These are phyloP conservation scores for Squalus acanthias DNA, from an alignment of 2,797 vertebrate genomes.

Conservation along the genomic window DNA sequence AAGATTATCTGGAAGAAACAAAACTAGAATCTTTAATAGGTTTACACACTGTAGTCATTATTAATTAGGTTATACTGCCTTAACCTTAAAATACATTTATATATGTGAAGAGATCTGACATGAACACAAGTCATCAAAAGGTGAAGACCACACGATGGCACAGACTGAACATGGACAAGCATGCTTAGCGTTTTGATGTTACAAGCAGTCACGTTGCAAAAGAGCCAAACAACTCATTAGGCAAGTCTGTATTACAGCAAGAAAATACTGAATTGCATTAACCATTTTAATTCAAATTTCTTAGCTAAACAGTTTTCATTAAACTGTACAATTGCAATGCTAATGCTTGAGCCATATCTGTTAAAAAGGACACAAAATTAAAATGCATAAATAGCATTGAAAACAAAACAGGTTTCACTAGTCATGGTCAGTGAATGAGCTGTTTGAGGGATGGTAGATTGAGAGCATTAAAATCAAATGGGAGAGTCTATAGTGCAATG, in stretches of 20 bases:
- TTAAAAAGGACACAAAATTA: background rate
- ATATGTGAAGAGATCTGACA: background rate
- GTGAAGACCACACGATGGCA: background rate
- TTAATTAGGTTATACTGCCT: background rate
- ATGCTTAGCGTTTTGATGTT: background rate
- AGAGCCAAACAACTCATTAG: background rate
- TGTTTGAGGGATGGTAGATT: background rate
- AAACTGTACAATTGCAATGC: background rate
- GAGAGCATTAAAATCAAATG: background rate
- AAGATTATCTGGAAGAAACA: background rate
- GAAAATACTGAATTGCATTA: constrained; percentile 18
- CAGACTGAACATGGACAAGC: background rate
- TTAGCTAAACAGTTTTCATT: background rate
- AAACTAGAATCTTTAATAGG: background rate
- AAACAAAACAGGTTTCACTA: constrained; percentile 5
- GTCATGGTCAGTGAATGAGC: background rate
- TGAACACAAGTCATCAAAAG: background rate
- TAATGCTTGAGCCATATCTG: background rate
- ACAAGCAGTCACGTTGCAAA: background rate
- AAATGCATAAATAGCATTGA: background rate
- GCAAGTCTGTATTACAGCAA: background rate
- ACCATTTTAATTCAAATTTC: constrained; percentile 6
- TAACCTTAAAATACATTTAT: background rate
- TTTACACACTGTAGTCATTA: background rate
- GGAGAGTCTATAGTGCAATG: background rate